Evolutionary conservation across 2,888 invertebrate genomes (phyloP).

Genomic region (Leptopilina myrica): DNA sequence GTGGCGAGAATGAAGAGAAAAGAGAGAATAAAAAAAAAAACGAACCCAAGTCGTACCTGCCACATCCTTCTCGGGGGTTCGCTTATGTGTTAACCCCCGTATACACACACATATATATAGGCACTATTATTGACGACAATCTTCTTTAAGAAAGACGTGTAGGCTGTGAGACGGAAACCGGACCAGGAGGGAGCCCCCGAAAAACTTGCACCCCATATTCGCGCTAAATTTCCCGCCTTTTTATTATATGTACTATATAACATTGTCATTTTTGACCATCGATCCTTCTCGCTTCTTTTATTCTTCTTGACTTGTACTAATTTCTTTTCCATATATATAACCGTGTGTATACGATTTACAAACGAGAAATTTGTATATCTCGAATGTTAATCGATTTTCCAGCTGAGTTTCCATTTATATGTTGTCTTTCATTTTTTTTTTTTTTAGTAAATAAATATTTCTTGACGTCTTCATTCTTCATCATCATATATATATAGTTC

Average conservation of each 20-base stretch:
- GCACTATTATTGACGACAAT: slow-evolving; percentile 14
- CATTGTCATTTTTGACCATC: neutral
- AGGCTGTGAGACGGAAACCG: slow-evolving; percentile 24
- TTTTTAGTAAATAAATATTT: no score
- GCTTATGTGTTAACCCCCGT: slow-evolving; percentile 40
- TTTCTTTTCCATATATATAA: neutral
- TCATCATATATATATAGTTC: no score
- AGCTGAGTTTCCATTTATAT: no score
- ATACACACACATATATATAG: no score
- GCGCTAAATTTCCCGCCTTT: slow-evolving; percentile 38
- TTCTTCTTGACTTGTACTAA: neutral
- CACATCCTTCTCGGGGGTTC: slow-evolving; percentile 55
- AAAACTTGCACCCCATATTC: slow-evolving; percentile 31
- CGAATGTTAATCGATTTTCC: no score
- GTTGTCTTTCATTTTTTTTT: no score
- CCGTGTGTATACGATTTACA: no score
- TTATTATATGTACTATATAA: slow-evolving; percentile 8
- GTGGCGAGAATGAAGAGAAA: slow-evolving; percentile 57
- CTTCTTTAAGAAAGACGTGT: neutral
- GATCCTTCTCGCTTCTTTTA: neutral
- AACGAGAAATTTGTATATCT: no score
- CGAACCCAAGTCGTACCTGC: slow-evolving; percentile 64
- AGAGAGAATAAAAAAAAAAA: slow-evolving; percentile 58
- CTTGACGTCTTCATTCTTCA: no score
- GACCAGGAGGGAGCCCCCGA: slow-evolving; percentile 22